Percentiles rank a stretch among this genome's conserved stretches.
Evolutionary conservation across 2,888 invertebrate species (phyloP).

Genomic region (Corbicula japonica): DNA sequence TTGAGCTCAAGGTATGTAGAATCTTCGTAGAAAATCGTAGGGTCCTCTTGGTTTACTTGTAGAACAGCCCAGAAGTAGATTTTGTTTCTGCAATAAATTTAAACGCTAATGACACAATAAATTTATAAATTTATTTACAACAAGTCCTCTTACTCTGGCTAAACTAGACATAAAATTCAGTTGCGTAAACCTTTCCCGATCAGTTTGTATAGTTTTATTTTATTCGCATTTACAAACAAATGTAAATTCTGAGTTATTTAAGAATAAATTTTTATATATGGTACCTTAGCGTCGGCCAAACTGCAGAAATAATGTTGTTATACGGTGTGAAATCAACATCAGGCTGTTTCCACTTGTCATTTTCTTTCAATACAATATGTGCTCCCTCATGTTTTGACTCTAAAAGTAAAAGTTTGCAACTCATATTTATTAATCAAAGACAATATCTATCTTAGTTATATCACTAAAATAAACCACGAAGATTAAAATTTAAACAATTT

Average conservation of each 20-base stretch:
- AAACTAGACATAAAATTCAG: no score
- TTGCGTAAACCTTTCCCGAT: no score
- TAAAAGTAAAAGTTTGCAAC: not conserved
- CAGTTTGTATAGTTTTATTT: no score
- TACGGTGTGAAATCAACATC: slow-evolving; percentile 57
- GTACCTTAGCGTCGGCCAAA: slow-evolving; percentile 59
- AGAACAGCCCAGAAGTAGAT: slow-evolving; percentile 53
- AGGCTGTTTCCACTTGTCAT: slow-evolving; percentile 33
- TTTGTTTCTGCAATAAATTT: slow-evolving; percentile 30
- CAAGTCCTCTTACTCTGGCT: no score
- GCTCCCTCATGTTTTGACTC: slow-evolving; percentile 45
- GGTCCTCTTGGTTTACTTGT: slow-evolving; percentile 29
- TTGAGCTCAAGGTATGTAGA: slow-evolving; percentile 15
- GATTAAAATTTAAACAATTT: no score
- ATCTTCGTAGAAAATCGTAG: slow-evolving; percentile 41
- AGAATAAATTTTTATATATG: not conserved
- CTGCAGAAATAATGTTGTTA: slow-evolving; percentile 55
- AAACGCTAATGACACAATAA: no score
- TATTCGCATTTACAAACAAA: no score
- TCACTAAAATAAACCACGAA: no score
- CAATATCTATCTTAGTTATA: no score
- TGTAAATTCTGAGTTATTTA: not conserved
- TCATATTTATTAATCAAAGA: no score
- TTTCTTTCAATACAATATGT: slow-evolving; percentile 39
- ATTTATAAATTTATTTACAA: not conserved